Evolutionary conservation across 2,113 vertebrate species (phyloP), one percentile per base, ranked within the genome.

Genomic region (Anguilla japonica): DNA sequence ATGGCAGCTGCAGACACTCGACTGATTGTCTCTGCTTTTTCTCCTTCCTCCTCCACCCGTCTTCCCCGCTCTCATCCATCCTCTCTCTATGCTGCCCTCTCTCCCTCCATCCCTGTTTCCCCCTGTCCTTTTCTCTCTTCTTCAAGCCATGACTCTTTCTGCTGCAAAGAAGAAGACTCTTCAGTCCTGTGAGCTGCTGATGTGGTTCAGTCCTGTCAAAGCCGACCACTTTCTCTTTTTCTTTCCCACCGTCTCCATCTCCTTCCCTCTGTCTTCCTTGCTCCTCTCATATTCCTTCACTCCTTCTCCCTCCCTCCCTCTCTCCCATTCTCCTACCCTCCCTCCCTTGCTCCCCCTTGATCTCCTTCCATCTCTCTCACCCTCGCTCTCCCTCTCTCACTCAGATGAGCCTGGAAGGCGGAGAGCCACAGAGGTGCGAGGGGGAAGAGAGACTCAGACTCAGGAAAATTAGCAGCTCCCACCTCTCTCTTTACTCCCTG

Each of bases 181-280:
- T 71, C 60, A 20, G 40, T 11, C 22, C 83, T 71, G 57, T 41
- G 57, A 84, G 83, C 11, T 84, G 83, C 57, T 84, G 41, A 84
- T 84, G 83, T 41, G 57, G 13, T 84, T 29, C 67, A 40, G 8
- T 53, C 26, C 60, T 84, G 83, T 41, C 83, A 84, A 41, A 39
- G 83, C 63, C 71, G 13, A 8, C 40, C 85, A 79, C 84, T 75
- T 78, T 82, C 79, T 67, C 83, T 83, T 43, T 57, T 53, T 87
- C 88, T 80, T 39, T 85, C 75, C 79, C 75, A n/a, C 89, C 85
- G 81, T 88, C 90, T 84, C 89, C 18, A 14, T 57, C 57, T 67
- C 43, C 84, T 41, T 57, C 22, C 79, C 83, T 79, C 81, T 39
- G 84, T 57, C 57, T 71, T 18, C 82, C 39, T 71, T 41, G 18